Conservation (phyloP, 2,113 vertebrate genomes). For the Thalassarche chlororhynchos region DNA sequence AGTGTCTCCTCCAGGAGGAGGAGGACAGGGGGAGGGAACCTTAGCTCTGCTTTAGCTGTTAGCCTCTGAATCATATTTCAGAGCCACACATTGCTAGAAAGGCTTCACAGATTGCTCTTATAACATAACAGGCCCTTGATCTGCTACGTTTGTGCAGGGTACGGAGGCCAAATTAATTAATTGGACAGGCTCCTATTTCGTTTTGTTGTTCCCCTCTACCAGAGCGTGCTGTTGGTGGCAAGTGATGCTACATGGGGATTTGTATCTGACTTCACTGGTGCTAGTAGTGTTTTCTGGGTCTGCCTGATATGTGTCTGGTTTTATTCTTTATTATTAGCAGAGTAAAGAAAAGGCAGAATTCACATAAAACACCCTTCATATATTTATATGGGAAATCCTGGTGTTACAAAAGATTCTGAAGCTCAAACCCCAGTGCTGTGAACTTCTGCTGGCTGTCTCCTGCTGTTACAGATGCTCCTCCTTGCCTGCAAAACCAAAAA, state of each 20-base stretch:
- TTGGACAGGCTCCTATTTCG: accelerated
- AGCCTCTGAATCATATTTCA: neutral
- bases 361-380: neutral
- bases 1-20: neutral
- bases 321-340: neutral
- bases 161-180: neutral
- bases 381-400: neutral
- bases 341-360: neutral
- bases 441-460: neutral
- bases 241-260: neutral
- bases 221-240: neutral
- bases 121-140: neutral
- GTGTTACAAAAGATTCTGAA: neutral
- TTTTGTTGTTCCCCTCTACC: neutral
- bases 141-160: neutral
- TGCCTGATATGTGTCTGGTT: neutral
- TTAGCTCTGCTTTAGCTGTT: neutral
- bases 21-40: neutral
- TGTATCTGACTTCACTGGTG: neutral
- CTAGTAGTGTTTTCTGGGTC: neutral
- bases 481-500: neutral
- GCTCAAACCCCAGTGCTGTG: neutral
- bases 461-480: neutral
- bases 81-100: neutral
- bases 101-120: neutral